A percentile compares a stretch with the other conserved stretches of the same genome.
Conservation (phyloP, 2,797 vertebrate genomes). For the Remorina albescens region DNA sequence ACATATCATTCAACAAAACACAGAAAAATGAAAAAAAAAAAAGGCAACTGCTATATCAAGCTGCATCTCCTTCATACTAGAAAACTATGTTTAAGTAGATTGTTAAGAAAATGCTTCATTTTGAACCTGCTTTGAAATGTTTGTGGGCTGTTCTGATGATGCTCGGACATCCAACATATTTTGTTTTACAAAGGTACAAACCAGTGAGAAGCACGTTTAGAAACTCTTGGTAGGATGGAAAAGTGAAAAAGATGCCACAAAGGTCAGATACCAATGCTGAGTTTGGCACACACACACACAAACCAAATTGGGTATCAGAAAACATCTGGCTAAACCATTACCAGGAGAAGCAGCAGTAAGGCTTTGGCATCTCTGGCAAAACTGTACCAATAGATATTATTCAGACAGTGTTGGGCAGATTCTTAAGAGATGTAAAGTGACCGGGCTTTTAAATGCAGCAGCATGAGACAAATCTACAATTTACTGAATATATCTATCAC, state of each 20-base stretch:
- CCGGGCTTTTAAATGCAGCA: conserved; percentile 14
- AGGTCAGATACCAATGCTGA: conserved; percentile 31
- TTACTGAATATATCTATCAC: conserved; percentile 7
- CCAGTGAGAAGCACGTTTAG: conserved; percentile 12
- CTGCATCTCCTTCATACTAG: conserved; percentile 23
- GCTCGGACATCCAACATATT: neutral
- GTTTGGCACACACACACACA: conserved; percentile 13
- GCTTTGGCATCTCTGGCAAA: conserved; percentile 34
- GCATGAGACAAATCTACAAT: conserved; percentile 1
- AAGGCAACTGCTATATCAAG: neutral
- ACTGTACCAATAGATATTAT: conserved; percentile 27
- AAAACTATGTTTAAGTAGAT: conserved; percentile 33
- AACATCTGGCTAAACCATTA: conserved; percentile 53
- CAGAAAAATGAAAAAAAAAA: conserved; percentile 24
- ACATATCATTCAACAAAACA: conserved; percentile 11
- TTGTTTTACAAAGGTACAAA: conserved; percentile 33
- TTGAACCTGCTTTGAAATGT: conserved; percentile 51
- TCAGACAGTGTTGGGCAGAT: neutral
- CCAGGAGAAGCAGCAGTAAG: conserved; percentile 17
- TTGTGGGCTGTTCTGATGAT: conserved; percentile 28
- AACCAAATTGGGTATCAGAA: conserved; percentile 38
- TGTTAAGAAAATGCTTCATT: conserved; percentile 52
- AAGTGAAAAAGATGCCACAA: conserved; percentile 40
- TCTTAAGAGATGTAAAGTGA: neutral
- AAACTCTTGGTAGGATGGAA: conserved; percentile 44